Conservation (phyloP, 37 sponge, comb jelly and placozoan species). For the Cladorhizidae sp. region DNA sequence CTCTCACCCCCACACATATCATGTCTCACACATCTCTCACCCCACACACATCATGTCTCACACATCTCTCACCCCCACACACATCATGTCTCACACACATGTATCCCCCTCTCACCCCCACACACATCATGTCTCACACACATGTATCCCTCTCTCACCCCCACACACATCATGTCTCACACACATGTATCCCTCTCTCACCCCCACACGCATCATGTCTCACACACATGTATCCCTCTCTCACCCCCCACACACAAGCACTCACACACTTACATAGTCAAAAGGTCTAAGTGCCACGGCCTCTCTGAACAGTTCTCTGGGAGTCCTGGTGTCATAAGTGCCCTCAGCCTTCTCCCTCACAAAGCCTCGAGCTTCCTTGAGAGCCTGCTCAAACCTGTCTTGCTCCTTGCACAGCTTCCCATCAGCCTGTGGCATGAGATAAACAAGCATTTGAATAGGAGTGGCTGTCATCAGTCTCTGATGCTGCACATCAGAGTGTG, state of each 20-base stretch:
- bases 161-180: too few relatives aligned
- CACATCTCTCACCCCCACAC: too few relatives aligned
- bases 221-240: not conserved
- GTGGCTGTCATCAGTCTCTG: too few relatives aligned
- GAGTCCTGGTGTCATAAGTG: not conserved
- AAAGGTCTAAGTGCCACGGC: conserved; percentile 3
- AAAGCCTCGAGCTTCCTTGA: not conserved
- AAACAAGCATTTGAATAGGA: too few relatives aligned
- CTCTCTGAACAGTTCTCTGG: not conserved
- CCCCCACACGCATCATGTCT: not conserved
- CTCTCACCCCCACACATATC: too few relatives aligned
- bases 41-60: too few relatives aligned
- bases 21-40: too few relatives aligned
- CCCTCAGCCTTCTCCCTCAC: conserved; percentile 2
- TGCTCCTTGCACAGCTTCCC: not conserved
- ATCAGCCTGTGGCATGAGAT: not conserved
- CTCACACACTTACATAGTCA: conserved; percentile 5
- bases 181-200: not conserved
- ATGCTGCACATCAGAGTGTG: too few relatives aligned
- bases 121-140: too few relatives aligned
- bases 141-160: too few relatives aligned
- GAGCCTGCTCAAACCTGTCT: not conserved
- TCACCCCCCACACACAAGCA: not conserved
- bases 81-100: too few relatives aligned
- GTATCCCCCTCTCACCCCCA: too few relatives aligned